Evolutionary conservation across 2,888 invertebrate species (phyloP).

Genomic region (Eupithecia insigniata): DNA sequence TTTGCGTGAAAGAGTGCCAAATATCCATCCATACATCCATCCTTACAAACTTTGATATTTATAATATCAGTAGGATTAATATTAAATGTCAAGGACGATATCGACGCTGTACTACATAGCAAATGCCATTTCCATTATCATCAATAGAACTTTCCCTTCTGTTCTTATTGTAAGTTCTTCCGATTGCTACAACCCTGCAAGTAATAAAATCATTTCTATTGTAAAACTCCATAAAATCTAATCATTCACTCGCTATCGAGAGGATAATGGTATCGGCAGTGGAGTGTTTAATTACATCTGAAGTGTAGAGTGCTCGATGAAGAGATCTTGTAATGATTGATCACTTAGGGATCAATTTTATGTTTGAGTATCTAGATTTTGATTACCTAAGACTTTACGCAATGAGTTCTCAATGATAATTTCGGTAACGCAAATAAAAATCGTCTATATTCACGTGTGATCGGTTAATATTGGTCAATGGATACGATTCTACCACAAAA

Average conservation of each 20-base stretch:
- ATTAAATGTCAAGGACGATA: too few relatives aligned
- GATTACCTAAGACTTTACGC: neutral
- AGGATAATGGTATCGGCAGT: constrained; percentile 55
- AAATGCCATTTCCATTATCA: neutral
- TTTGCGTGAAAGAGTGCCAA: too few relatives aligned
- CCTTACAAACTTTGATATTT: too few relatives aligned
- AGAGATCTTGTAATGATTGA: constrained; percentile 22
- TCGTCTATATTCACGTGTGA: too few relatives aligned
- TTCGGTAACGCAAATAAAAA: too few relatives aligned
- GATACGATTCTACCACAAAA: too few relatives aligned
- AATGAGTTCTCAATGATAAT: too few relatives aligned
- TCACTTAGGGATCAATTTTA: constrained; percentile 7
- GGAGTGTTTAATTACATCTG: constrained; percentile 57
- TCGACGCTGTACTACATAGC: neutral
- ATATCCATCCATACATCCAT: too few relatives aligned
- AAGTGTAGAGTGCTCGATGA: constrained; percentile 44
- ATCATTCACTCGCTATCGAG: constrained; percentile 51
- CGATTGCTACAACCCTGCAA: neutral
- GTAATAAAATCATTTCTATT: constrained; percentile 5
- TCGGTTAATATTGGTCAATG: too few relatives aligned
- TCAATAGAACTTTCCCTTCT: neutral
- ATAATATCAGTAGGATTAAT: too few relatives aligned
- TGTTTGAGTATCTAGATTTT: neutral
- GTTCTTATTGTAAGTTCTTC: neutral
- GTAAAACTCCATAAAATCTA: constrained; percentile 20